Evolutionary conservation across 37 sponge, comb jelly and placozoan genomes (phyloP), one percentile per base, ranked within the genome.

Genomic region (Bolinopsis microptera): DNA sequence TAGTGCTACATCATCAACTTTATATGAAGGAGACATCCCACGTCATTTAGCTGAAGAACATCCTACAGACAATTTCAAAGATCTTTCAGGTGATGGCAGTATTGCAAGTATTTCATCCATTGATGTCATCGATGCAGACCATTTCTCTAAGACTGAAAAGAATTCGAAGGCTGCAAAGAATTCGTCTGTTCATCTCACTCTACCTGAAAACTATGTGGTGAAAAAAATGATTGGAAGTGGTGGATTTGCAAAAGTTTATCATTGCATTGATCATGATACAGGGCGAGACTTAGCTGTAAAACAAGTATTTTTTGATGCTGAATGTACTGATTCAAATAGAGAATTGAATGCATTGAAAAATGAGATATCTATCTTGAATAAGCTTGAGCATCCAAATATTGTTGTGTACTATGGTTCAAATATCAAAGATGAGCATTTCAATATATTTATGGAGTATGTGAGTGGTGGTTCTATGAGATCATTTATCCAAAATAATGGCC

Each of bases 181-280:
- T 22, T 34, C 82, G 0, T 30, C 38, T 2, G 8, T 30, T 37
- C 24, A 72, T 72, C 31, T 80, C 22, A 13, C 2, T 1, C 37
- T 80, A 34, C 82, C 82, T 80, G 82, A 80, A 34, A 34, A 34
- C 30, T 35, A 36, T 80, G 23, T 80, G 1, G 21, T 35, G 9
- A 80, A 35, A 80, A 28, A 80, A 8, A 33, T 80, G 35, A 80
- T 80, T 23, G 82, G 82, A 13, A 80, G 38, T 33, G 82, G 82
- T 35, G 82, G 82, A 0, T 80, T 80, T 80, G 82, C 82, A 0
- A 80, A 80, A 80, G 82, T 80, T 23, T 80, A 80, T 30, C 82
- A 34, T 21, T 80, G 82, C 22, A 80, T 80, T 80, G 82, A 80
- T 34, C 21, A 34, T 2, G 38, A 80, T 8, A 36, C 82, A 34